These are phyloP conservation scores for Rhadina sibilatrix DNA, from an alignment of 2,113 vertebrate species.

Conservation along the genomic window DNA sequence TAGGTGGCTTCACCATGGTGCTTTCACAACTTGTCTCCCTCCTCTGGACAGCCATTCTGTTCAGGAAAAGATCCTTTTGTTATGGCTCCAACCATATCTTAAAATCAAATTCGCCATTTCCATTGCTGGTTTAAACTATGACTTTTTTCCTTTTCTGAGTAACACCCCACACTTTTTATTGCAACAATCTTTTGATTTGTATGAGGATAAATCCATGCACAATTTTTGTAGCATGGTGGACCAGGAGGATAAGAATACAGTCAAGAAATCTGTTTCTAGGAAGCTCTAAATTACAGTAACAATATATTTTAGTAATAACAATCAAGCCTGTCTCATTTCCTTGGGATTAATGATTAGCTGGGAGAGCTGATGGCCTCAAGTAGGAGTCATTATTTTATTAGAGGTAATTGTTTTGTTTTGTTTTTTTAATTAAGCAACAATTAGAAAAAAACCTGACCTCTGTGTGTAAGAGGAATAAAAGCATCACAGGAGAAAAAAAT, in stretches of 20 bases:
- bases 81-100: background rate
- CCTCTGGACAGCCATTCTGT: background rate
- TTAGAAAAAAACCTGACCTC: conserved; percentile 10
- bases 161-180: background rate
- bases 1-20: background rate
- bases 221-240: background rate
- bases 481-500: background rate
- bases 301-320: conserved; percentile 55
- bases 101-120: background rate
- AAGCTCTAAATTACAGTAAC: conserved; percentile 56
- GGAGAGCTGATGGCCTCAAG: conserved; percentile 60
- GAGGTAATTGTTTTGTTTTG: conserved; percentile 36
- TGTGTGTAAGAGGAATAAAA: conserved; percentile 5
- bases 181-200: background rate
- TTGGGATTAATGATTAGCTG: conserved; percentile 67
- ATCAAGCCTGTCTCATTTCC: conserved; percentile 61
- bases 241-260: background rate
- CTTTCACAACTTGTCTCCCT: background rate
- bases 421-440: conserved; percentile 69
- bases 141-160: background rate
- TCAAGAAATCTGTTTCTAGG: conserved; percentile 32
- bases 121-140: background rate
- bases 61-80: background rate
- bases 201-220: background rate
- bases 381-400: conserved; percentile 70